Base-by-base conservation (phyloP, 2,113 vertebrate species). In the Zosterops pallidus region DNA sequence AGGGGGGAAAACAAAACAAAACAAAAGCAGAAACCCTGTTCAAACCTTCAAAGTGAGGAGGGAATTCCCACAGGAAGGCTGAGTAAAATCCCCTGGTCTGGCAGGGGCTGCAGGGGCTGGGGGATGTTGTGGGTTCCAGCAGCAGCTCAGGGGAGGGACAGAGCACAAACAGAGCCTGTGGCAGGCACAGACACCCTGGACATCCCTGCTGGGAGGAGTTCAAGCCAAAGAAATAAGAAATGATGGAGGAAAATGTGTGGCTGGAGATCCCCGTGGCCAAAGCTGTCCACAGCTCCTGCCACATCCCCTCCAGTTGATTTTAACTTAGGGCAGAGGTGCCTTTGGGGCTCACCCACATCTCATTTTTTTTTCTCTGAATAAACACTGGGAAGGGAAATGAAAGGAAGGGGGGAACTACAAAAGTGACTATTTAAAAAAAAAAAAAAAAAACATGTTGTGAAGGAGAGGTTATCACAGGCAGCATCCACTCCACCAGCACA, bases 91-190 rank as follows among this genome's bases (percentile, higher is more conserved):
- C 62, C 41, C 47, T 3, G 42, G 44, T 4, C 33, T 74, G 77
- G 65, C 53, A n/a, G 65, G 89, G 76, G 24, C 14, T 3, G 15
- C 14, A 2, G 0, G 1, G 70, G 39, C 39, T 14, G 4, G 5
- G 59, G 72, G 62, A 35, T 6, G 6, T 28, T 2, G 12, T 1
- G 24, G 2, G 72, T 29, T 24, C 0, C 76, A 65, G 50, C 49
- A 56, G 56, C 49, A 64, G 49, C 65, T 47, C 65, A 8, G 23
- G 19, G 20, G 6, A 56, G 18, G 9, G 42, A 52, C 71, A 49
- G 42, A 86, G 59, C 14, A 1, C 56, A 2, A 11, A 4, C 0
- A 1, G 46, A n/a, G 85, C 56, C 55, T 31, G 31, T 0, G 0
- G 46, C 14, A 12, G 25, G 4, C 83, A 37, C 50, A 39, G 41